Conservation (phyloP, 2,113 vertebrate genomes). For the Phalacrocorax pelagicus region DNA sequence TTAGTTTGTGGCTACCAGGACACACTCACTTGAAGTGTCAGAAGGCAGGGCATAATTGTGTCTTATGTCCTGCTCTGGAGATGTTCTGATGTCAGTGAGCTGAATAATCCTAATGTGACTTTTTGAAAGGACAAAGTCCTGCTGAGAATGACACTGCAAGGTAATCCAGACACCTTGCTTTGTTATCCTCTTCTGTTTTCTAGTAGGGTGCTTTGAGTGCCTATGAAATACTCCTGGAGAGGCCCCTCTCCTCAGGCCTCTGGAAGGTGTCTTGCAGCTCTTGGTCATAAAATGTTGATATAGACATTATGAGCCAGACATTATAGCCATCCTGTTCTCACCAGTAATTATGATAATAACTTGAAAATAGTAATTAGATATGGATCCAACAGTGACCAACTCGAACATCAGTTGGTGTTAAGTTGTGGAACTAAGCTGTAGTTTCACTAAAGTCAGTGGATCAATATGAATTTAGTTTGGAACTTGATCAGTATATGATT, state of each 20-base stretch:
- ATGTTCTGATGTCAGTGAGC: not conserved
- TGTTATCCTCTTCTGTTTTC: not conserved
- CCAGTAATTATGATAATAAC: not conserved
- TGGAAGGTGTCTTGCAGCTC: not conserved
- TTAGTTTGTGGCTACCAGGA: not conserved
- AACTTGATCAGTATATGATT: not conserved
- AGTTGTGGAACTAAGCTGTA: not conserved
- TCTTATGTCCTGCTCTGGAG: not conserved
- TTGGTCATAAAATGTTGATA: not conserved
- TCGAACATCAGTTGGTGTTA: not conserved
- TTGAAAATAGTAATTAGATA: not conserved
- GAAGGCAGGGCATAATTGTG: not conserved
- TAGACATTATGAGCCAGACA: not conserved
- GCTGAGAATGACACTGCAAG: not conserved
- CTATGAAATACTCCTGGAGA: not conserved
- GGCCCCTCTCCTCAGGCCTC: not conserved
- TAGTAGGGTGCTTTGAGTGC: rapidly evolving
- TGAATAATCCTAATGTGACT: not conserved
- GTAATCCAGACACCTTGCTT: not conserved
- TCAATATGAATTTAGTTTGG: not conserved
- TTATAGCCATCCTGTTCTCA: not conserved
- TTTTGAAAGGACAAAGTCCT: not conserved
- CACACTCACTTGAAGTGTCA: not conserved
- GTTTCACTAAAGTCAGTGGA: not conserved
- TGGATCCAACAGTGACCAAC: not conserved